phyloP scores from a whole-genome alignment of 2,888 invertebrate genomes.

The Oscheius sp. region DNA sequence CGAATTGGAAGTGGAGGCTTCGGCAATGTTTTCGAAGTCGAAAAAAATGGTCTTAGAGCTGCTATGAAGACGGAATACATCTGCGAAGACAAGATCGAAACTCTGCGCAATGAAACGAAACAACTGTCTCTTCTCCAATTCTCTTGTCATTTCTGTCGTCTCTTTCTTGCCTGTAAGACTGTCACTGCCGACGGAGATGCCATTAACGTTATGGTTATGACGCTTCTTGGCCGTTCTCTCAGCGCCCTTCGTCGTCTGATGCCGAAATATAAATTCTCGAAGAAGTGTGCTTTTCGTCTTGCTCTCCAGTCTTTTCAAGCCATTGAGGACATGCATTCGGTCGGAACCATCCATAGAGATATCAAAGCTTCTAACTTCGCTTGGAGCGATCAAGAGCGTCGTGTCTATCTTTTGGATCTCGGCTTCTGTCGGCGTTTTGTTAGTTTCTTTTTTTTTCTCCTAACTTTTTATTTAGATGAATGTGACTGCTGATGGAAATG shows the following conservation, averaged over 20 bases:
- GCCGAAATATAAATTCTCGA: constrained; percentile 53
- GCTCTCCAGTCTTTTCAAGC: constrained; percentile 44
- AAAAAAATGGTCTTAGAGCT: constrained; percentile 34
- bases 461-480: constrained; percentile 4
- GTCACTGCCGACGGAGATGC: constrained; percentile 3
- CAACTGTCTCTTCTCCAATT: constrained; percentile 52
- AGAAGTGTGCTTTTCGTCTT: constrained; percentile 57
- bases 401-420: constrained; percentile 42
- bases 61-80: constrained; percentile 59
- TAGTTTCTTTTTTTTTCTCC: neutral
- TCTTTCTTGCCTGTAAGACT: constrained; percentile 41
- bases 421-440: constrained; percentile 47
- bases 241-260: constrained; percentile 54
- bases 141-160: constrained; percentile 50
- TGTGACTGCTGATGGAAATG: neutral
- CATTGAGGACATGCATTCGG: constrained; percentile 49
- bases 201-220: constrained; percentile 61
- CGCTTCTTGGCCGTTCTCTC: constrained; percentile 51
- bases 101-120: constrained; percentile 45
- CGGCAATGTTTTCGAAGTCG: constrained; percentile 56
- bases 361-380: constrained; percentile 62
- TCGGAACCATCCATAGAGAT: constrained; percentile 61
- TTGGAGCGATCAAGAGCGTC: constrained; percentile 37
- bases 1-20: constrained; percentile 57
- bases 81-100: constrained; percentile 28